Conservation (phyloP, 1,140 invertebrate species). For the Achroia grisella region DNA sequence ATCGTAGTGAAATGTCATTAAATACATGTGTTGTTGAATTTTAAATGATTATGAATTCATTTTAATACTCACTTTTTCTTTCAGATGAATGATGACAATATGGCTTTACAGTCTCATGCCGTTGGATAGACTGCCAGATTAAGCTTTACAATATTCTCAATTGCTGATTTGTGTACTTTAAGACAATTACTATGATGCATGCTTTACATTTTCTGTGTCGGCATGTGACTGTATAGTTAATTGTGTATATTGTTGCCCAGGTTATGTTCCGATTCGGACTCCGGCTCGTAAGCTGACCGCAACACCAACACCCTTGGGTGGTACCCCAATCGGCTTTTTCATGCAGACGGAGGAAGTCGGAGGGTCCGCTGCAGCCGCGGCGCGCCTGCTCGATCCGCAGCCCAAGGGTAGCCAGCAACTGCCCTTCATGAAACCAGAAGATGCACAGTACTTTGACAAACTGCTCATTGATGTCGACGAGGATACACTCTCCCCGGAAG, state of each 20-base stretch:
- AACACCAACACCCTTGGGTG: conserved; percentile 97
- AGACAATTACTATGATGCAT: conserved; percentile 10
- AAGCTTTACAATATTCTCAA: conserved; percentile 30
- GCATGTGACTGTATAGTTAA: conserved; percentile 17
- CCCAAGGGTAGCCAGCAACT: conserved; percentile 93
- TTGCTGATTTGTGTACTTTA: conserved; percentile 21
- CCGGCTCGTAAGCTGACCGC: conserved; percentile 97
- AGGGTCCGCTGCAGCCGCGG: conserved; percentile 78
- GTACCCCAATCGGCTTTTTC: conserved; percentile 95
- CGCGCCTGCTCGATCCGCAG: conserved; percentile 96
- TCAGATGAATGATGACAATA: conserved; percentile 68
- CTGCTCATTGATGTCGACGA: conserved; percentile 98
- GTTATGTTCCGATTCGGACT: conserved; percentile 97
- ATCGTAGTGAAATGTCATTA: conserved; percentile 22
- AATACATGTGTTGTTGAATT: conserved; percentile 53
- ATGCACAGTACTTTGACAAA: conserved; percentile 99
- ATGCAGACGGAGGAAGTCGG: conserved; percentile 92
- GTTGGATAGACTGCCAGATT: conserved; percentile 46
- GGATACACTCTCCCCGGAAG: conserved; percentile 94
- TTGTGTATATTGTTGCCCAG: conserved; percentile 59
- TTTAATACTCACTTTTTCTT: conserved; percentile 63
- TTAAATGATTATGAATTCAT: conserved; percentile 29
- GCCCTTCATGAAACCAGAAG: conserved; percentile 99
- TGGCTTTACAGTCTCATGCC: conserved; percentile 51
- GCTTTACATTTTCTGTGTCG: conserved; percentile 4